A percentile compares a stretch with the other conserved stretches of the same genome.
Evolutionary conservation across 2,888 invertebrate genomes (phyloP).

Genomic region (Drosophila melanosoma): DNA sequence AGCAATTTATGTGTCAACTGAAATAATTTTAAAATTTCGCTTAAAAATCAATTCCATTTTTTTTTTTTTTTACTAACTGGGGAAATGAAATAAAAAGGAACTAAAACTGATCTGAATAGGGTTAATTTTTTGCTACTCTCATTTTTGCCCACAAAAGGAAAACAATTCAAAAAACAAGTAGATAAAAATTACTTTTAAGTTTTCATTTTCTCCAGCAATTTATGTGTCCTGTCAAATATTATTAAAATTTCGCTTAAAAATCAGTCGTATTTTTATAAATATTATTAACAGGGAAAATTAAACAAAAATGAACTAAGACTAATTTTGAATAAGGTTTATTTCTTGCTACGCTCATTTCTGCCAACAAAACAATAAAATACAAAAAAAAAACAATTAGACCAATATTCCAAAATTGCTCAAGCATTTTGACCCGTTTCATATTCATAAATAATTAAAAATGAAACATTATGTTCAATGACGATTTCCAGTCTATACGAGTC

Average conservation of each 20-base stretch:
- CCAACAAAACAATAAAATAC: not conserved
- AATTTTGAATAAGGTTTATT: not conserved
- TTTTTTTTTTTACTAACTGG: no score
- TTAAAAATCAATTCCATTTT: not conserved
- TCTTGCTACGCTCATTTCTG: not conserved
- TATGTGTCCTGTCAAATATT: no score
- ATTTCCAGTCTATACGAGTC: conserved; percentile 22
- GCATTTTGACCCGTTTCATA: not conserved
- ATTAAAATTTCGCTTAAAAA: no score
- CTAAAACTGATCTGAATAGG: not conserved
- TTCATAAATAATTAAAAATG: conserved; percentile 8
- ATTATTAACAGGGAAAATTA: no score
- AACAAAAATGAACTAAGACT: not conserved
- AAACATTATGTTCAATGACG: conserved; percentile 17
- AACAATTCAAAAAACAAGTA: not conserved
- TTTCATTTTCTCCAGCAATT: no score
- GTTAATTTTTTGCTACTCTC: not conserved
- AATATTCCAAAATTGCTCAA: conserved; percentile 1
- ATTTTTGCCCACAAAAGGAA: not conserved
- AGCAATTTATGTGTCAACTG: not conserved
- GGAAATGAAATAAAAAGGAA: not conserved
- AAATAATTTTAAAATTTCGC: not conserved
- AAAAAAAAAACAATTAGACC: not conserved
- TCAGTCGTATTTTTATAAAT: not conserved
- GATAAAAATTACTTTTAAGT: not conserved